Percentiles rank a stretch among this genome's conserved stretches.
Conservation (phyloP, 35 echinoderm and acorn worm genomes). For the Apostichopus californicus region DNA sequence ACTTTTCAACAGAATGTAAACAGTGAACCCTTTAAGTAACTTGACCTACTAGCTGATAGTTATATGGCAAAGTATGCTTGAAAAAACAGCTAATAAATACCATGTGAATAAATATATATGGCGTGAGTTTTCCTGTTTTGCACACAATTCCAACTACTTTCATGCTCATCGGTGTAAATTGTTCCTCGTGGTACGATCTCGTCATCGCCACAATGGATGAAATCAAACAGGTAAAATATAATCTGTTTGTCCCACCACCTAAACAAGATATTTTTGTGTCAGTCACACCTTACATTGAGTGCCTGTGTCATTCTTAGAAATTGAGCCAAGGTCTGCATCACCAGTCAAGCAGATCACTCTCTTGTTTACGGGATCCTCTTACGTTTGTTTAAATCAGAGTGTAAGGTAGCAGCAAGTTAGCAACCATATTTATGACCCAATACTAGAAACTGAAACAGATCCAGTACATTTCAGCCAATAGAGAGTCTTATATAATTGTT, state of each 20-base stretch:
- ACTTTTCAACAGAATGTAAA: too few relatives aligned
- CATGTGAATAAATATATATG: too few relatives aligned
- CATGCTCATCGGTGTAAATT: too few relatives aligned
- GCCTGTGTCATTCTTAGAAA: neutral
- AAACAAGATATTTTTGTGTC: neutral
- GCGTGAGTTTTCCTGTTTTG: too few relatives aligned
- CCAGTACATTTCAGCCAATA: neutral
- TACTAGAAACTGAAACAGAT: neutral
- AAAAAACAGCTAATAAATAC: too few relatives aligned
- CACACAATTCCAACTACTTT: too few relatives aligned
- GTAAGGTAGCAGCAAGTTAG: neutral
- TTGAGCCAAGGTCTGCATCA: neutral
- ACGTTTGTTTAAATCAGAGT: neutral
- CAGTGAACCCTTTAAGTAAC: too few relatives aligned
- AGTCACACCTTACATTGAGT: neutral
- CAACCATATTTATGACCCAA: neutral
- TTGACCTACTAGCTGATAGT: too few relatives aligned
- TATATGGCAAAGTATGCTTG: too few relatives aligned
- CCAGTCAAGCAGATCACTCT: neutral
- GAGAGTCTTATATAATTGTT: neutral
- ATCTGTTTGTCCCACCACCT: neutral
- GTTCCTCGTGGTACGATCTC: too few relatives aligned
- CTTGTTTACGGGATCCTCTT: constrained; percentile 34
- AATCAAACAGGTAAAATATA: neutral
- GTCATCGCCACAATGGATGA: too few relatives aligned